Evolutionary conservation across 2,797 vertebrate genomes (phyloP).

Genomic region (Rhabdophis nuchalis): DNA sequence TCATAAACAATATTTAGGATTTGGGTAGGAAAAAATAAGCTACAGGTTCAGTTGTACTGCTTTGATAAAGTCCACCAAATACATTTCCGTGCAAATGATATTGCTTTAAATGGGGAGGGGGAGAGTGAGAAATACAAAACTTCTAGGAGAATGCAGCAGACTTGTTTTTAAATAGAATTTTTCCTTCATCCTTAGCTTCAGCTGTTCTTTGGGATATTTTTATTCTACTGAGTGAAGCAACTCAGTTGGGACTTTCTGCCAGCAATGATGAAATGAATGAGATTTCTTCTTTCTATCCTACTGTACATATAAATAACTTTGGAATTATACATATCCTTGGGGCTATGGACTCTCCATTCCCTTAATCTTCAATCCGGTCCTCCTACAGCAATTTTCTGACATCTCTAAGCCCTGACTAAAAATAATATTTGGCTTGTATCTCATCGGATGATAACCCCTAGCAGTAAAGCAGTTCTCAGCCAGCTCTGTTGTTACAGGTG

Average conservation of each 20-base stretch:
- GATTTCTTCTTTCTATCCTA: background rate
- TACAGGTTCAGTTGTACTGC: conserved; percentile 13
- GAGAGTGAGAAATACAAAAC: conserved; percentile 20
- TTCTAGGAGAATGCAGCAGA: conserved; percentile 17
- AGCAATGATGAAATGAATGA: conserved; percentile 12
- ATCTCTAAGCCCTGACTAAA: conserved; percentile 15
- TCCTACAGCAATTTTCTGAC: conserved; percentile 7
- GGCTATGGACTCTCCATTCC: background rate
- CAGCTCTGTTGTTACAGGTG: background rate
- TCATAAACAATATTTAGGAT: conserved; percentile 32
- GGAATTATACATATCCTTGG: background rate
- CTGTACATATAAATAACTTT: conserved; percentile 10
- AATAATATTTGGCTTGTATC: conserved; percentile 12
- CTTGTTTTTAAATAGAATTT: conserved; percentile 35
- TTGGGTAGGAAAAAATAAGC: conserved; percentile 38
- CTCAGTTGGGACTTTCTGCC: conserved; percentile 23
- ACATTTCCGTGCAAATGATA: conserved; percentile 24
- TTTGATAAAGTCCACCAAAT: background rate
- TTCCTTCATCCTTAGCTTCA: conserved; percentile 35
- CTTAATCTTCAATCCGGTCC: background rate
- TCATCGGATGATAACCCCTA: background rate
- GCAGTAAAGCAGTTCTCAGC: background rate
- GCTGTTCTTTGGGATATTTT: conserved; percentile 29
- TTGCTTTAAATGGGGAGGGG: conserved; percentile 28
- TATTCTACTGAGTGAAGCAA: conserved; percentile 34